Evolutionary conservation across 2,113 vertebrate genomes (phyloP), one percentile per base, ranked within the genome.

Genomic region (Ammodytes dubius): DNA sequence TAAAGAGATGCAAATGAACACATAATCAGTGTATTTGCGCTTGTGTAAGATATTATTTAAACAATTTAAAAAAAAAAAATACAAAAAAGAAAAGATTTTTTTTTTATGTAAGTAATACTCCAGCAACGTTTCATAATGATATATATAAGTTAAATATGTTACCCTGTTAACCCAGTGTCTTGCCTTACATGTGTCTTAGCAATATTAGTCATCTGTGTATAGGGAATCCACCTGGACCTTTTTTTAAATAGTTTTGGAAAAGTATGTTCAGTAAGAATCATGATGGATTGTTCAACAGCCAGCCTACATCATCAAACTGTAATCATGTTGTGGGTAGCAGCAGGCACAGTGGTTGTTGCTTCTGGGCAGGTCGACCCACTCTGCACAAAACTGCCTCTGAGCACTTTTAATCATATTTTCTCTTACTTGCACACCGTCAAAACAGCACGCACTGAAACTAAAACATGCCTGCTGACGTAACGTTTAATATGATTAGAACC

Each of bases 351-450:
- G 27, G 14, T 43, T 4, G 7, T 54, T 53, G 54, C 81, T 58
- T n/a, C 45, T 39, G 53, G 61, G 49, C 27, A 74, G 53, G 76
- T 74, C 17, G 27, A 3, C 12, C 75, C 27, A 53, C 27, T 73
- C 8, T 19, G 39, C 61, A 64, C 35, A 27, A 27, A 27, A 45
- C 57, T 35, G 57, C 45, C 67, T 59, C 11, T 39, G 37, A 43
- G 67, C 27, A 58, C 49, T 43, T 79, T 70, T 82, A 27, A 27
- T 27, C 27, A 27, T 27, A 27, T 27, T 27, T 27, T 27, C 27
- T 27, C 27, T 27, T 27, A 27, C 2, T 1, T 1, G 27, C 2
- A 27, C 27, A 27, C 27, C 37, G 63, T 42, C 65, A 71, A 54
- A 58, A 72, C n/a, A 63, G 13, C 53, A 81, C 43, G 19, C 11